Base-by-base conservation (phyloP, 2,888 invertebrate species). In the Caenorhabditis sp. region DNA sequence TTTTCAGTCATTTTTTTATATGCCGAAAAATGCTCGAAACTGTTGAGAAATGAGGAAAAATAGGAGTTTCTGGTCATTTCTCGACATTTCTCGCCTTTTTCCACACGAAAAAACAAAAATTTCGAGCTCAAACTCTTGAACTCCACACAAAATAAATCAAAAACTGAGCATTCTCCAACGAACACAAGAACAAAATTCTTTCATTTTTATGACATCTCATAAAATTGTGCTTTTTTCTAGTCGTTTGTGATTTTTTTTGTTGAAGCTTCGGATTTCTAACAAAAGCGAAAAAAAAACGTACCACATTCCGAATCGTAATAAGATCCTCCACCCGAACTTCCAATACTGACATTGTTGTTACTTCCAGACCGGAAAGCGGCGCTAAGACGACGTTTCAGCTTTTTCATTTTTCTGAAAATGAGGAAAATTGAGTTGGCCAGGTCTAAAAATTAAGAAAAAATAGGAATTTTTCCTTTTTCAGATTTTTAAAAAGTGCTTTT, bases 351-450 rank as follows among this genome's bases (percentile, higher is more conserved):
- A 60, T 75, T 75, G 27, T 70, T 75, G 53, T 70, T 70, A 27
- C 63, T 69, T 52, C 73, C 67, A 20, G 81, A 72, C 8, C 76
- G 64, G 38, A 84, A 84, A 12, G 83, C 84, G 17, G 82, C 81
- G 27, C 79, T 80, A 63, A 84, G 68, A 52, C 83, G 71, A 50
- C 84, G 73, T 66, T 83, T 83, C 58, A 83, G 72, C 63, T 82
- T 83, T 52, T 84, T 84, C 84, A 84, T 84, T 62, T 57, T 60
- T 59, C 10, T n/a, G n/a, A 17, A 50, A 50, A 50, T 53, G 23
- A 23, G 53, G 23, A 53, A 53, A 53, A 36, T 8, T 36, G 10
- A n/a, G n/a, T n/a, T n/a, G n/a, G n/a, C n/a, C n/a, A n/a, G n/a
- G n/a, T n/a, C n/a, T n/a, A n/a, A n/a, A n/a, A n/a, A n/a, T n/a